Evolutionary conservation across 2,797 vertebrate genomes (phyloP).

Genomic region (Heliangelus exortis): DNA sequence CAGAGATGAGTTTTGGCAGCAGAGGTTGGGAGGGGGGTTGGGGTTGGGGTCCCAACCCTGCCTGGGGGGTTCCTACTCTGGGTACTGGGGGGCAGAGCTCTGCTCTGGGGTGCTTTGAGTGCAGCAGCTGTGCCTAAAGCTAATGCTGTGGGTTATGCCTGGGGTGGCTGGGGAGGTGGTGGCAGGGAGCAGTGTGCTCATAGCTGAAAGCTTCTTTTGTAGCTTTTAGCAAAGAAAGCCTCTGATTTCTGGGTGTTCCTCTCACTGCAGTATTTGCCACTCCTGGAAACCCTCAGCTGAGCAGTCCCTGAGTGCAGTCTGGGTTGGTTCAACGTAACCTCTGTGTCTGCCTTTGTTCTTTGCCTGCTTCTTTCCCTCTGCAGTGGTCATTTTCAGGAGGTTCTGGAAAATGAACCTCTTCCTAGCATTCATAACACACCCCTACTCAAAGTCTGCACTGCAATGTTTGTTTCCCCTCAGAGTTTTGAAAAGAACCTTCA

Average conservation of each 20-base stretch:
- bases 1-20: not conserved
- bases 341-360: rapidly evolving
- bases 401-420: not conserved
- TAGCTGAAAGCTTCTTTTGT: rapidly evolving
- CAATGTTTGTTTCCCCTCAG: conserved; percentile 32
- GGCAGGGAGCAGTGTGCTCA: not conserved
- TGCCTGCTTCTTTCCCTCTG: rapidly evolving
- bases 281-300: not conserved
- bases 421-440: rapidly evolving
- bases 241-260: rapidly evolving
- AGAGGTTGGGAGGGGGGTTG: rapidly evolving
- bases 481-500: conserved; percentile 75
- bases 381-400: too few relatives aligned
- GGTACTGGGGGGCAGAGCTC: not conserved
- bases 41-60: rapidly evolving
- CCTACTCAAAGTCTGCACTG: not conserved
- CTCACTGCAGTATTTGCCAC: too few relatives aligned
- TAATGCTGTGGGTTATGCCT: rapidly evolving
- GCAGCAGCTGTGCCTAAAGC: not conserved
- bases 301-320: not conserved
- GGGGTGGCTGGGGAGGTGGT: rapidly evolving
- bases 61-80: too few relatives aligned
- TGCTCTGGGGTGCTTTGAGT: too few relatives aligned
- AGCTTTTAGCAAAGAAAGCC: rapidly evolving
- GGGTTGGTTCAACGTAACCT: rapidly evolving